Evolutionary conservation across 1,140 invertebrate genomes (phyloP), one percentile per base, ranked within the genome.

Genomic region (Aphaenogaster rudis): DNA sequence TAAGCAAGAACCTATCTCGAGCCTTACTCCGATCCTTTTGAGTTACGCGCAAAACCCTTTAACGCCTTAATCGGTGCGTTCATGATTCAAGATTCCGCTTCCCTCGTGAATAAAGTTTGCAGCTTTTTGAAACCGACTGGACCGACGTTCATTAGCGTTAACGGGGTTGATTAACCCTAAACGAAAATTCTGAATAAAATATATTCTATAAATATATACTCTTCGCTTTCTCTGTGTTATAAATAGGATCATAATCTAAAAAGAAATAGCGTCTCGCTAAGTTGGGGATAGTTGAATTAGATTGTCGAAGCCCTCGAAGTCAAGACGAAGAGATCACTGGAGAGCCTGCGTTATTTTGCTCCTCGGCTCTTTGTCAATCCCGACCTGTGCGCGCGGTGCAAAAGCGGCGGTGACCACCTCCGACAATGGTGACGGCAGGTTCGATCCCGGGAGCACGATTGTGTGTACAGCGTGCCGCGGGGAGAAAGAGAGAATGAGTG

Each of bases 401-500:
- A 80, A 85, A 76, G 59, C 88, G 48, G 5, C 33, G 82, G 66
- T 77, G 87, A 90, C 89, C 89, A 88, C 61, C 85, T 86, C 21
- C 66, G 59, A 90, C 87, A 88, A 88, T 90, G 61, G 67, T 59
- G 48, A 78, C 57, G 66, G 86, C 61, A 59, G 61, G 66, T 88
- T 90, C 82, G 88, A 90, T 89, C 72, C 76, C 69, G 50, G 59
- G 78, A 48, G 74, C 82, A 79, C 48, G 88, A 91, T 91, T 90
- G 84, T 88, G 64, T 52, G 48, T 33, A 28, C 11, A 13, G n/a
- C 52, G 61, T 66, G 45, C 13, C 63, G 17, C 28, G n/a, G 36
- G 28, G 48, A 33, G 61, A 13, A 15, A 45, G 57, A 50, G 45
- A 42, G 50, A 11, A n/a, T n/a, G 45, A 50, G 67, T 39, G 59